phyloP scores from a whole-genome alignment of 2,113 vertebrate species.

The Cariama cristata region DNA sequence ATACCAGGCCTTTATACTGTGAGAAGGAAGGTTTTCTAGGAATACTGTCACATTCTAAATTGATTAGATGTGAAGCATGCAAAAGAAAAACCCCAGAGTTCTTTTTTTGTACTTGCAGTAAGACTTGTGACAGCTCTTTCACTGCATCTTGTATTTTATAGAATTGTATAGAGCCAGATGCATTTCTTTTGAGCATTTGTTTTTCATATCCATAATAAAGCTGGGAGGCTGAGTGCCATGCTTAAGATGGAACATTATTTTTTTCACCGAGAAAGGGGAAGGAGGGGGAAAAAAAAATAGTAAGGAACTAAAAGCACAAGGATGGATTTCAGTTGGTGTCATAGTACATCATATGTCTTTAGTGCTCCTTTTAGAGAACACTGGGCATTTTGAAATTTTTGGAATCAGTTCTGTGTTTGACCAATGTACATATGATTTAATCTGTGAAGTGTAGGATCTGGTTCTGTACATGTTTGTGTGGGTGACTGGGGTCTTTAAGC shows the following conservation, averaged over 20 bases:
- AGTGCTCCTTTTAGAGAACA: neutral
- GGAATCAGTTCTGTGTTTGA: neutral
- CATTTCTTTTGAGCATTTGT: neutral
- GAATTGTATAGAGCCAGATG: neutral
- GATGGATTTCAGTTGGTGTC: neutral
- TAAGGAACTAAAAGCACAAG: neutral
- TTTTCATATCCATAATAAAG: slow-evolving; percentile 26
- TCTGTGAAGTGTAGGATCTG: neutral
- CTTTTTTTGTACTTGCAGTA: neutral
- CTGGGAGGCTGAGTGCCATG: neutral
- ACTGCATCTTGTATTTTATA: neutral
- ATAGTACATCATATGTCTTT: neutral
- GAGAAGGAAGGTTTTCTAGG: slow-evolving; percentile 74
- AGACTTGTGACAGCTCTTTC: slow-evolving; percentile 16
- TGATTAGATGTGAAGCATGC: slow-evolving; percentile 53
- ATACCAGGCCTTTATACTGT: slow-evolving; percentile 75
- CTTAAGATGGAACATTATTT: neutral
- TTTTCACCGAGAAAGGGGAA: neutral
- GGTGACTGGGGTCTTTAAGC: neutral
- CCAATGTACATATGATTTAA: neutral
- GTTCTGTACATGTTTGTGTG: neutral
- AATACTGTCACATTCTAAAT: slow-evolving; percentile 54
- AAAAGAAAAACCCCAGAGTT: neutral
- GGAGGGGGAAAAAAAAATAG: accelerated
- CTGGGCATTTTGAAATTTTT: neutral